Evolutionary conservation across 2,113 vertebrate species (phyloP).

Genomic region (Ranitomeya imitator): DNA sequence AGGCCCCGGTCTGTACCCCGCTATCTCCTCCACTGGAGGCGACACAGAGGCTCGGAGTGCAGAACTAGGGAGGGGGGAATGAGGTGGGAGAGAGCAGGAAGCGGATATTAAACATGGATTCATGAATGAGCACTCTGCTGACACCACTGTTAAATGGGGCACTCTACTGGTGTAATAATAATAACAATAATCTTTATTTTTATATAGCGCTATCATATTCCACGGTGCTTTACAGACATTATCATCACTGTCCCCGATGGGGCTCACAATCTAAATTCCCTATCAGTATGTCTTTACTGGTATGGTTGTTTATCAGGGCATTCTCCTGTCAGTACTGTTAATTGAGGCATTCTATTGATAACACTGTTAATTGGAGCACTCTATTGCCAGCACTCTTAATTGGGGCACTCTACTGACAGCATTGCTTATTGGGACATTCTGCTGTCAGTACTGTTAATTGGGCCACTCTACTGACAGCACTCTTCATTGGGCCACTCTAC

Average conservation of each 20-base stretch:
- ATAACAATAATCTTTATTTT: too few relatives aligned
- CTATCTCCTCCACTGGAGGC: constrained; percentile 26
- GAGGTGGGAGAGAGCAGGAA: not conserved
- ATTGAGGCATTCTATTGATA: too few relatives aligned
- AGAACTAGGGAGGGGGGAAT: not conserved
- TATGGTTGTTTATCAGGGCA: too few relatives aligned
- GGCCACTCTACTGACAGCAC: not conserved
- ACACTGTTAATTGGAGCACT: not conserved
- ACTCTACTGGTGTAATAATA: not conserved
- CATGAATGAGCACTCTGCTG: not conserved
- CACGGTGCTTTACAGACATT: too few relatives aligned
- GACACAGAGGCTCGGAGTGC: not conserved
- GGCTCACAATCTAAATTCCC: too few relatives aligned
- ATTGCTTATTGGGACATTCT: not conserved
- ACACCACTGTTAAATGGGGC: not conserved
- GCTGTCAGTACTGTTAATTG: not conserved
- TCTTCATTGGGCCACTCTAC: too few relatives aligned
- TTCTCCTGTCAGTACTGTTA: too few relatives aligned
- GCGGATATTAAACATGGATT: not conserved
- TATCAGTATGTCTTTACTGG: too few relatives aligned
- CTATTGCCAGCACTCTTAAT: too few relatives aligned
- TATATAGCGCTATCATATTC: too few relatives aligned
- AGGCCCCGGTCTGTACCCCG: not conserved
- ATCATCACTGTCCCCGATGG: too few relatives aligned
- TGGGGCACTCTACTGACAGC: too few relatives aligned